Evolutionary conservation across 2,797 vertebrate species (phyloP).

Genomic region (Lacerta bilineata): DNA sequence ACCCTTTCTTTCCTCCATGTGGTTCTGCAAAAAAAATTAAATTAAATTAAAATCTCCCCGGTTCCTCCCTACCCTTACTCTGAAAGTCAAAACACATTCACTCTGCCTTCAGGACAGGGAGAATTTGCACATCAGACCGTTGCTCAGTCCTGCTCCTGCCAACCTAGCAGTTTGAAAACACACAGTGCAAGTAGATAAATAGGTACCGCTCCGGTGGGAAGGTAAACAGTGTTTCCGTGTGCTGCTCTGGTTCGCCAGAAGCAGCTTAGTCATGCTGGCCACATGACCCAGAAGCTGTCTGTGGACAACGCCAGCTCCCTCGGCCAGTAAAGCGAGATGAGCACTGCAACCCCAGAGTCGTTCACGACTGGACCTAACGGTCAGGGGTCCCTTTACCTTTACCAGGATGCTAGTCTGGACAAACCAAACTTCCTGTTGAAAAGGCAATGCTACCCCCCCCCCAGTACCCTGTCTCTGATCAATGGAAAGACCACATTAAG

Average conservation of each 20-base stretch:
- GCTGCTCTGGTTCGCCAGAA: too few species aligned
- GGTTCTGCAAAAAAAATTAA: not conserved
- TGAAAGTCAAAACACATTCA: not conserved
- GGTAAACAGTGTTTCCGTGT: rapidly evolving
- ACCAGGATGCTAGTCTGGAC: not conserved
- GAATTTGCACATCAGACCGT: not conserved
- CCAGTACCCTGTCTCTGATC: not conserved
- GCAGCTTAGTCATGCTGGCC: too few species aligned
- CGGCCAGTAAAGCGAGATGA: too few species aligned
- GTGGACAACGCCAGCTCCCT: too few species aligned
- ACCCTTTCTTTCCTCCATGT: not conserved
- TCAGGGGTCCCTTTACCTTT: too few species aligned
- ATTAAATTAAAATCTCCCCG: not conserved
- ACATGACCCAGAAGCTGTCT: too few species aligned
- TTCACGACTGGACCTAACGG: too few species aligned
- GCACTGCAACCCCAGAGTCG: too few species aligned
- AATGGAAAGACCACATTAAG: not conserved
- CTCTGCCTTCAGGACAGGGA: not conserved
- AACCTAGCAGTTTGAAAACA: too few species aligned
- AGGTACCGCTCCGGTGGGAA: too few species aligned
- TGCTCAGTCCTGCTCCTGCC: too few species aligned
- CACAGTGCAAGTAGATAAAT: too few species aligned
- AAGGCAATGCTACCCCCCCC: not conserved
- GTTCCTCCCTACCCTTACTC: not conserved
- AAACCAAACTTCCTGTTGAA: not conserved